phyloP scores from a whole-genome alignment of 2,888 invertebrate genomes.

The Drosophila suboccidentalis region DNA sequence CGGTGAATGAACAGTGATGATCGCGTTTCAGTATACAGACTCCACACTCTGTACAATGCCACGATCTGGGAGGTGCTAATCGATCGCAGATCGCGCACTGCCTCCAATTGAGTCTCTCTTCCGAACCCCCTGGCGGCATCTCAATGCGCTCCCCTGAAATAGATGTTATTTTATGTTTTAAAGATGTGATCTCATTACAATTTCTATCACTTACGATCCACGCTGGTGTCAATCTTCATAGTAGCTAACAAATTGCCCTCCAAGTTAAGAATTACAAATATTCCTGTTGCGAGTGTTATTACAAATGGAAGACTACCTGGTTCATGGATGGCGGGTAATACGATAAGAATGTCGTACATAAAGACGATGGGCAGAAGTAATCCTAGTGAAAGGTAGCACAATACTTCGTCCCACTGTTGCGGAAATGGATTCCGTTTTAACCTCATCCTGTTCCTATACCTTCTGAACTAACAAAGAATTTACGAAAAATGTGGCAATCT shows the following conservation, averaged over 20 bases:
- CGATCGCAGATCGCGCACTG: constrained; percentile 92
- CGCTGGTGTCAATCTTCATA: constrained; percentile 10
- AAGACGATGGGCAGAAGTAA: constrained; percentile 74
- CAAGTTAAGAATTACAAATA: constrained; percentile 4
- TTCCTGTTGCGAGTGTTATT: constrained; percentile 87
- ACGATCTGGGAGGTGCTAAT: constrained; percentile 92
- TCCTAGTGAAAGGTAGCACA: constrained; percentile 75
- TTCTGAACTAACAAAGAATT: background rate
- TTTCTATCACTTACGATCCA: constrained; percentile 10
- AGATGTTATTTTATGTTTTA: background rate
- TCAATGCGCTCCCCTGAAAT: background rate
- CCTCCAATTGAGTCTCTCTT: constrained; percentile 87
- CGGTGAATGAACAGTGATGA: constrained; percentile 95
- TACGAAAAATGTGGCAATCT: background rate
- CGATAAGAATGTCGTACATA: constrained; percentile 88
- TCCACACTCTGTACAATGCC: constrained; percentile 95
- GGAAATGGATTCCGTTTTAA: constrained; percentile 52
- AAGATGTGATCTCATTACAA: background rate
- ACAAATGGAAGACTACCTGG: constrained; percentile 87
- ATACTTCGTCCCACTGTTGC: constrained; percentile 53
- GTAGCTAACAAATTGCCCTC: constrained; percentile 7
- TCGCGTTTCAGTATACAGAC: constrained; percentile 94
- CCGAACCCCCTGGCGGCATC: constrained; percentile 14
- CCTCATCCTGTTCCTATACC: constrained; percentile 32
- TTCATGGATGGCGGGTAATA: constrained; percentile 89